Percentiles rank a stretch among this genome's conserved stretches.
Conservation (phyloP, 2,888 invertebrate species). For the Barypeithes pellucidus region DNA sequence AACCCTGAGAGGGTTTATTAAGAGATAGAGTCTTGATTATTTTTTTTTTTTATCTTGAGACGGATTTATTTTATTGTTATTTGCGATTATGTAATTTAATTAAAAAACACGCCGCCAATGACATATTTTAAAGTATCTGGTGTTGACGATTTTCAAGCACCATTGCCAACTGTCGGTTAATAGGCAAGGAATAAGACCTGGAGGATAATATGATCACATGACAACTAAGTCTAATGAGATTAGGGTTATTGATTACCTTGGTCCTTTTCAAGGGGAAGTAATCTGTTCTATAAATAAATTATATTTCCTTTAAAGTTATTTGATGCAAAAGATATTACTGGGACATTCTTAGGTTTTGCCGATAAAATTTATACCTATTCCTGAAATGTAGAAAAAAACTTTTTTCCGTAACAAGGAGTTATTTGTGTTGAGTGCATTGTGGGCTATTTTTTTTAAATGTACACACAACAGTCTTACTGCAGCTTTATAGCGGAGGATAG, state of each 20-base stretch:
- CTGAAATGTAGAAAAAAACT: too few species aligned
- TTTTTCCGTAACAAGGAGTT: too few species aligned
- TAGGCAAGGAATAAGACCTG: conserved; percentile 46
- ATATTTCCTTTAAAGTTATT: conserved; percentile 52
- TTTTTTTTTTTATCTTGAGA: too few species aligned
- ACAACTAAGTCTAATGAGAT: conserved; percentile 64
- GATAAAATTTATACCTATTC: too few species aligned
- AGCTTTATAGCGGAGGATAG: too few species aligned
- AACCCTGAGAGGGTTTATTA: too few species aligned
- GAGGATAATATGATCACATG: conserved; percentile 61
- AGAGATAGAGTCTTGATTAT: too few species aligned
- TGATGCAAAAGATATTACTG: background rate
- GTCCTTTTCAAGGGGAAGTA: conserved; percentile 58
- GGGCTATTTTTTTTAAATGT: too few species aligned
- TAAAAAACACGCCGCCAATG: conserved; percentile 47
- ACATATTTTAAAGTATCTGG: conserved; percentile 16
- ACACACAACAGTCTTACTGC: too few species aligned
- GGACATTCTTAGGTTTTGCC: background rate
- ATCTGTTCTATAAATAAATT: conserved; percentile 61
- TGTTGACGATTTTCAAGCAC: conserved; percentile 50
- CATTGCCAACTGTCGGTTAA: conserved; percentile 57
- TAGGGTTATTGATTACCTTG: conserved; percentile 63
- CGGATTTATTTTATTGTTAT: too few species aligned
- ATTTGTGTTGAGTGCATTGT: too few species aligned
- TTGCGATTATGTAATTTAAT: too few species aligned